These are phyloP conservation scores for Aphaenogaster ashmeadi DNA, from an alignment of 1,140 invertebrate species.

Conservation along the genomic window DNA sequence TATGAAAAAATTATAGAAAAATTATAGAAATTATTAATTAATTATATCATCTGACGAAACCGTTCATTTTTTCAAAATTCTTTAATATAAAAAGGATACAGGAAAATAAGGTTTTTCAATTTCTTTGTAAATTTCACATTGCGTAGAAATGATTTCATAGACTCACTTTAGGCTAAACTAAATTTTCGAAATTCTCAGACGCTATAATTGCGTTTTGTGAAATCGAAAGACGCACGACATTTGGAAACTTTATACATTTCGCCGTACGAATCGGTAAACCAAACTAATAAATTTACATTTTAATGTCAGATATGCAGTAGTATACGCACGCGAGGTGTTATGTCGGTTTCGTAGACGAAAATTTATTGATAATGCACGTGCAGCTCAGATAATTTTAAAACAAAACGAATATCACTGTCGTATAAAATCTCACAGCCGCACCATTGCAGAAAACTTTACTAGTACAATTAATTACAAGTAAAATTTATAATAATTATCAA, in stretches of 20 bases:
- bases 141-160: neutral
- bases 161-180: neutral
- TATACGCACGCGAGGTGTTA: conserved; percentile 76
- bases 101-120: neutral
- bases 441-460: neutral
- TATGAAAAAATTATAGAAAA: neutral
- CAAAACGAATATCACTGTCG: neutral
- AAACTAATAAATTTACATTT: conserved; percentile 73
- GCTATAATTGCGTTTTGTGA: neutral
- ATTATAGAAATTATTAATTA: neutral
- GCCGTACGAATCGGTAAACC: neutral
- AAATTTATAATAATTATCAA: neutral
- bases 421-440: neutral
- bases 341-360: neutral
- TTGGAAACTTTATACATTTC: conserved; percentile 60
- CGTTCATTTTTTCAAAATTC: neutral
- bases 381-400: conserved; percentile 29
- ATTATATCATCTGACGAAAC: neutral
- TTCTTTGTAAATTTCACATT: neutral
- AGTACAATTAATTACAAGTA: conserved; percentile 9
- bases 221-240: conserved; percentile 9
- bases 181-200: neutral
- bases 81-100: neutral
- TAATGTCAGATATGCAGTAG: conserved; percentile 63
- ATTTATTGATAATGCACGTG: conserved; percentile 44